Evolutionary conservation across 2,888 invertebrate species (phyloP).

Genomic region (Ormyrus labotus): DNA sequence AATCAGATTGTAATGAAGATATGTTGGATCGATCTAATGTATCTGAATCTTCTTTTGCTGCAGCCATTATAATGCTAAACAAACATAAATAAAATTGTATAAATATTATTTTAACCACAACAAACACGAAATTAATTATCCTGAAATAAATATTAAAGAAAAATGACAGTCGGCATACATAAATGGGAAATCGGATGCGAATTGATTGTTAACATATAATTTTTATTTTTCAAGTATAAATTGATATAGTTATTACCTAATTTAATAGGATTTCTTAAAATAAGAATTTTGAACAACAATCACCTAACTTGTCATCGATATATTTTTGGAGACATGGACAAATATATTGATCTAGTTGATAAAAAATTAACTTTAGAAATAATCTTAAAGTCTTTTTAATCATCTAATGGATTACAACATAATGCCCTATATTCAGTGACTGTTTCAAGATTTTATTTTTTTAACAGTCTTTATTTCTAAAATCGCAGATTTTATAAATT

Average conservation of each 20-base stretch:
- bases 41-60: constrained; percentile 42
- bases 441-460: constrained; percentile 1
- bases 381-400: constrained; percentile 11
- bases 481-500: constrained; percentile 1
- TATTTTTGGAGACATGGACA: constrained; percentile 19
- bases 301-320: constrained; percentile 12
- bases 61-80: constrained; percentile 24
- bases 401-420: constrained; percentile 12
- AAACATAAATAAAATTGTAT: constrained; percentile 13
- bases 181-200: background rate
- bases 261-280: constrained; percentile 40
- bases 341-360: constrained; percentile 7
- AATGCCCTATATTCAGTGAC: constrained; percentile 32
- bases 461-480: constrained; percentile 38
- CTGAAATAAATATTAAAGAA: constrained; percentile 27
- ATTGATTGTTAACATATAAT: constrained; percentile 18
- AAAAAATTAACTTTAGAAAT: no score
- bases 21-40: constrained; percentile 61
- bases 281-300: constrained; percentile 14
- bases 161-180: background rate
- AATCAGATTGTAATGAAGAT: constrained; percentile 63
- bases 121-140: constrained; percentile 1
- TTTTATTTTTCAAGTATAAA: constrained; percentile 50
- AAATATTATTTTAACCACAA: background rate
- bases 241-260: constrained; percentile 26